Base-by-base conservation (phyloP, 2,113 vertebrate species). In the Peucedramus taeniatus region DNA sequence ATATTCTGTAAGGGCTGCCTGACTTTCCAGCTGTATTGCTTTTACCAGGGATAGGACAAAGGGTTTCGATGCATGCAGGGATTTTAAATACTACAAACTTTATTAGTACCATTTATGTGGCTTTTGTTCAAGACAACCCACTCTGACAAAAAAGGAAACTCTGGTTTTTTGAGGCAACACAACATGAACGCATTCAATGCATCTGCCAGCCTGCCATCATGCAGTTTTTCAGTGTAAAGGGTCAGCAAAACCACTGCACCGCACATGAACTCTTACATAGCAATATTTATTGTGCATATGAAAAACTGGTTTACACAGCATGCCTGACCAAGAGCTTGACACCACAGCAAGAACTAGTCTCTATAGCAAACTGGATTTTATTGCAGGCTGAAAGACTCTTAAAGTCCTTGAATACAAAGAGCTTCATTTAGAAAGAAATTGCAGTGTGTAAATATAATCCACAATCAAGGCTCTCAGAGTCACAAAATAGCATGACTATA, bases 381-480 rank as follows among this genome's bases (percentile, higher is more conserved):
- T 95, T 47, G 7, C 76, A 91, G 87, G 59, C 93, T 96, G 65
- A 89, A 97, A 97, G 92, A 94, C 80, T 96, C 89, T 94, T 83
- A 76, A 96, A 96, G 93, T 95, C 94, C 96, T 97, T 96, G 72
- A 97, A 96, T 84, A 98, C 97, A 98, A 98, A 98, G 92, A 92
- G 69, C 59, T 75, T 91, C 90, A 97, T 97, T 98, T 97, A 97
- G 96, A 98, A 96, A 97, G 95, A 98, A 97, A 97, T 87, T 96
- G 81, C 91, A 97, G 97, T 98, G 97, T 98, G 94, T 96, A 97
- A 97, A 97, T 97, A 97, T 97, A 98, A 98, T 97, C 96, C 97
- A 98, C 97, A 98, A 97, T 97, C 97, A 98, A 98, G 96, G 89
- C 96, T 97, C 97, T 98, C 94, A 95, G 95, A 97, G 97, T 97